Evolutionary conservation across 2,797 vertebrate species (phyloP).

Genomic region (Pagetopsis macropterus): DNA sequence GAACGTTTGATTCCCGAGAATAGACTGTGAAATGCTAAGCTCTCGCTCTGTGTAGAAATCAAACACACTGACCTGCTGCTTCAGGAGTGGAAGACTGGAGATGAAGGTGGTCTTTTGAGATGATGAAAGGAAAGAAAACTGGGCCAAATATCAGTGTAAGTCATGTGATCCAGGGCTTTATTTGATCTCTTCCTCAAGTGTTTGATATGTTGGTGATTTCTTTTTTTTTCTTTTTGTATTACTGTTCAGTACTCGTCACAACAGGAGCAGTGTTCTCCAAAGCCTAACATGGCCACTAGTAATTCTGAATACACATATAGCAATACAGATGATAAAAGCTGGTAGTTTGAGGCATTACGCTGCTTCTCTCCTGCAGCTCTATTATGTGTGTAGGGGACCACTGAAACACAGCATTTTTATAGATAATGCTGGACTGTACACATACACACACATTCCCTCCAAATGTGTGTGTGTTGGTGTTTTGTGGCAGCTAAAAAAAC

Average conservation of each 20-base stretch:
- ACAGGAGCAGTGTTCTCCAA: conserved; percentile 37
- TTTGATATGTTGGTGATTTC: conserved; percentile 56
- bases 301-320: conserved; percentile 64
- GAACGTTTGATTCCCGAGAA: conserved; percentile 61
- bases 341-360: conserved; percentile 63
- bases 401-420: conserved; percentile 71
- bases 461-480: conserved; percentile 61
- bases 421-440: conserved; percentile 64
- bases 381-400: conserved; percentile 65
- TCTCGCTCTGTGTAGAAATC: conserved; percentile 56
- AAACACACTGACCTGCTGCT: conserved; percentile 74
- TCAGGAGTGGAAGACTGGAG: conserved; percentile 50
- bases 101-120: conserved; percentile 31
- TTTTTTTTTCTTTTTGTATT: conserved; percentile 5
- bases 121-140: conserved; percentile 52
- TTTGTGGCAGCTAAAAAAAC: conserved; percentile 80
- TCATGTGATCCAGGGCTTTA: conserved; percentile 69
- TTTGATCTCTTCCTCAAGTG: conserved; percentile 58
- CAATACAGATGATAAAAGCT: conserved; percentile 72
- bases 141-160: conserved; percentile 69
- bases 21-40: conserved; percentile 76
- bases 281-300: conserved; percentile 40
- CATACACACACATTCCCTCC: conserved; percentile 38
- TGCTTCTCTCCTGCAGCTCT: conserved; percentile 64
- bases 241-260: conserved; percentile 49